These are phyloP conservation scores for Kryphioiulus occultus DNA, from an alignment of 2,888 invertebrate genomes.

Conservation along the genomic window DNA sequence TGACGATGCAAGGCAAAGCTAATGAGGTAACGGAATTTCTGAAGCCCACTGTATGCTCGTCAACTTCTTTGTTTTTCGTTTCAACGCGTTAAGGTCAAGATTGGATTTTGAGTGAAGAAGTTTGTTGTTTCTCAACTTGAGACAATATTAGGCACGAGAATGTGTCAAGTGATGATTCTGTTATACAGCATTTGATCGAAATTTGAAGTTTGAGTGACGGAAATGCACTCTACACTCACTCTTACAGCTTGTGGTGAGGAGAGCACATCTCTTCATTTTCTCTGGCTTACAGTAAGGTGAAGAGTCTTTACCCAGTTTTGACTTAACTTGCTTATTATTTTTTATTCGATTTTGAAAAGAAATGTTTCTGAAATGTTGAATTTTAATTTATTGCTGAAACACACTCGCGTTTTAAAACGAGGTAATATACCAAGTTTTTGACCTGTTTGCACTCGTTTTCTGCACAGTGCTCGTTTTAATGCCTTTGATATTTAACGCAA, in stretches of 20 bases:
- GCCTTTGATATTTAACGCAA: background rate
- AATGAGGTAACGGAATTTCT: background rate
- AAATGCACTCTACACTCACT: background rate
- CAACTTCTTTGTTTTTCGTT: background rate
- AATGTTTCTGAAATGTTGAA: background rate
- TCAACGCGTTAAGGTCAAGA: background rate
- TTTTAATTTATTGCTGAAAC: background rate
- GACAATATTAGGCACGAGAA: background rate
- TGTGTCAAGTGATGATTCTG: background rate
- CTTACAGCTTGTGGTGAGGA: background rate
- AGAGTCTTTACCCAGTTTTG: background rate
- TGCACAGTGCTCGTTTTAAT: background rate
- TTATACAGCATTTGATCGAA: no score
- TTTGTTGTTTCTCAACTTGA: background rate
- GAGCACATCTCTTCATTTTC: background rate
- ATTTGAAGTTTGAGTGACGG: background rate
- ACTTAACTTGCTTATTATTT: background rate
- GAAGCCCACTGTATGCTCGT: background rate
- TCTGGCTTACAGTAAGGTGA: background rate
- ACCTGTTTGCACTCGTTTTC: background rate
- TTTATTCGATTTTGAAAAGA: background rate
- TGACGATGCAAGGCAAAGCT: background rate
- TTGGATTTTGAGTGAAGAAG: conserved; percentile 2
- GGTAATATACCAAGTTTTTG: background rate
- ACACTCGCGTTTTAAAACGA: background rate